These are phyloP conservation scores for Guaruba guarouba DNA, from an alignment of 2,113 vertebrate species.

Conservation along the genomic window DNA sequence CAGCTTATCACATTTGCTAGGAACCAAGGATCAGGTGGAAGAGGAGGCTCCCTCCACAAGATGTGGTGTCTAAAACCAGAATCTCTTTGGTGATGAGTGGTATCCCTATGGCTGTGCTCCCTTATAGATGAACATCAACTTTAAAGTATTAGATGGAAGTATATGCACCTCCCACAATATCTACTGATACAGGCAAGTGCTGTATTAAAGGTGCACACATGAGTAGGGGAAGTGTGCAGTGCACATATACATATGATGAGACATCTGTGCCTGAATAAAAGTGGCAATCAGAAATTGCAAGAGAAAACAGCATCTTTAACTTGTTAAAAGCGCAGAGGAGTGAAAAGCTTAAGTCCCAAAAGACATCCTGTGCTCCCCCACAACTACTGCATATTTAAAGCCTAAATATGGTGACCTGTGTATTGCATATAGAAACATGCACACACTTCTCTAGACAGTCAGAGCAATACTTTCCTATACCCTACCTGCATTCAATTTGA, in stretches of 20 bases:
- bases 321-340: not conserved
- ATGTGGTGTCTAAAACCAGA: not conserved
- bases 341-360: not conserved
- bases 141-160: not conserved
- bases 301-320: not conserved
- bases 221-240: no score
- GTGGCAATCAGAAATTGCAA: not conserved
- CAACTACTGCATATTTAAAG: not conserved
- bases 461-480: not conserved
- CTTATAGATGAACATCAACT: not conserved
- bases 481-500: not conserved
- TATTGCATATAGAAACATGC: not conserved
- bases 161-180: accelerated
- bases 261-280: not conserved
- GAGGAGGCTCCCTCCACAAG: not conserved
- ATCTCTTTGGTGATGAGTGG: not conserved
- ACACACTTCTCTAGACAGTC: not conserved
- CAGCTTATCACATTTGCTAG: not conserved
- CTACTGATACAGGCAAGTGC: accelerated
- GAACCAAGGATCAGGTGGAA: not conserved
- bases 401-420: not conserved
- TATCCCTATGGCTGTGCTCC: not conserved
- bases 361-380: not conserved
- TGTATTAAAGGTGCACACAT: no score
- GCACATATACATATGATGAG: accelerated